Evolutionary conservation across 2,888 invertebrate species (phyloP), one percentile per base, ranked within the genome.

Genomic region (Plagiodera versicolora): DNA sequence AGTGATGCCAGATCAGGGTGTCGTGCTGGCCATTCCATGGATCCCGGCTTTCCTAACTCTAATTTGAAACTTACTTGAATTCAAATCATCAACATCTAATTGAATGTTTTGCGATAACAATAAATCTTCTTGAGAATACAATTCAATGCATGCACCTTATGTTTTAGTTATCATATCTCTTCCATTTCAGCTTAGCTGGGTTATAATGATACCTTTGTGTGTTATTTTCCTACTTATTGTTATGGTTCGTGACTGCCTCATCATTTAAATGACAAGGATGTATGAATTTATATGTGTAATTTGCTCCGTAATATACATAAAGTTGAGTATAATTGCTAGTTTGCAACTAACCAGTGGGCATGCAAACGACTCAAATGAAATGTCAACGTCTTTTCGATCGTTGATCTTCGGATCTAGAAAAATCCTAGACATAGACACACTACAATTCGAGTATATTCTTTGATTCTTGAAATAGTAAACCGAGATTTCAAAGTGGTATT

Each of bases 201-300:
- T 10, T 32, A 32, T 32, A 39, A 39, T 39, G 2, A 39, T 39
- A 39, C 39, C n/a, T 39, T 11, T 9, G 39, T 39, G 39, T 39
- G n/a, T 14, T 32, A 14, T 63, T 67, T 65, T 62, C 56, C 30
- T 61, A 35, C 18, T 9, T 18, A 44, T 53, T 53, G 69, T 69
- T 64, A 60, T 60, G 66, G 62, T 69, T 45, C 49, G 56, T 66
- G 67, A 55, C 53, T 65, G 55, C 60, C 57, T 66, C 63, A 69
- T 69, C 63, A 69, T 69, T 69, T 65, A 66, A 69, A 67, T 69
- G 67, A 67, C 66, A 65, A 62, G 66, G 64, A 68, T 64, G 64
- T 64, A 53, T 57, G 57, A 59, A 65, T 39, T 53, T 62, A 58
- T 59, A 60, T 59, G 58, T 56, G 58, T 62, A 62, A 58, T 61